Percentiles rank a stretch among this genome's conserved stretches.
Evolutionary conservation across 2,113 vertebrate genomes (phyloP).

Genomic region (Boulengerochromis microlepis): DNA sequence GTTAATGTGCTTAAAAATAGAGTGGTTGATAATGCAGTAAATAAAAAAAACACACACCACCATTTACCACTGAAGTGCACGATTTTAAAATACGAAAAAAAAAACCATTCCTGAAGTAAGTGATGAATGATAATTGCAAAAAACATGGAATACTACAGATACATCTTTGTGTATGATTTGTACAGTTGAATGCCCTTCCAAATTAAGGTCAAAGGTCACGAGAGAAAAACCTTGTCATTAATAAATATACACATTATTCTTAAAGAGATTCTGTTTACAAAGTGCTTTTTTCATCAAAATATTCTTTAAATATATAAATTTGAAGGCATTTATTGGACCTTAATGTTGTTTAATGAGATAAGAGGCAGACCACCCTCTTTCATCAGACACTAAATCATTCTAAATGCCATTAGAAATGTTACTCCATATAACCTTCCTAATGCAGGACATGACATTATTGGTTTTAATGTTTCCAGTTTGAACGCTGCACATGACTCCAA

Average conservation of each 20-base stretch:
- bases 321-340: neutral
- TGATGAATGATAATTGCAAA: neutral
- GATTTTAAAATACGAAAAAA: neutral
- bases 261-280: neutral
- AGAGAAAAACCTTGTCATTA: neutral
- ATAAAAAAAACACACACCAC: neutral
- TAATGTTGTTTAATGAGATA: neutral
- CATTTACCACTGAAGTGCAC: neutral
- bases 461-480: conserved; percentile 24
- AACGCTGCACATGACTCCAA: conserved; percentile 56
- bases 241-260: neutral
- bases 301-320: neutral
- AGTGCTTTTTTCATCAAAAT: neutral
- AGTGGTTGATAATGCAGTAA: neutral
- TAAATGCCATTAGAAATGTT: conserved; percentile 18
- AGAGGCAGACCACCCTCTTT: neutral
- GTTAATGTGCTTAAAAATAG: neutral
- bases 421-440: neutral
- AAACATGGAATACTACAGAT: neutral
- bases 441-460: conserved; percentile 2
- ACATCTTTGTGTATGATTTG: neutral
- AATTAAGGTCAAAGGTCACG: neutral
- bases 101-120: accelerated
- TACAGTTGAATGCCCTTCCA: neutral
- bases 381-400: neutral